Evolutionary conservation across 2,888 invertebrate genomes (phyloP).

Genomic region (Athrips mouffetella): DNA sequence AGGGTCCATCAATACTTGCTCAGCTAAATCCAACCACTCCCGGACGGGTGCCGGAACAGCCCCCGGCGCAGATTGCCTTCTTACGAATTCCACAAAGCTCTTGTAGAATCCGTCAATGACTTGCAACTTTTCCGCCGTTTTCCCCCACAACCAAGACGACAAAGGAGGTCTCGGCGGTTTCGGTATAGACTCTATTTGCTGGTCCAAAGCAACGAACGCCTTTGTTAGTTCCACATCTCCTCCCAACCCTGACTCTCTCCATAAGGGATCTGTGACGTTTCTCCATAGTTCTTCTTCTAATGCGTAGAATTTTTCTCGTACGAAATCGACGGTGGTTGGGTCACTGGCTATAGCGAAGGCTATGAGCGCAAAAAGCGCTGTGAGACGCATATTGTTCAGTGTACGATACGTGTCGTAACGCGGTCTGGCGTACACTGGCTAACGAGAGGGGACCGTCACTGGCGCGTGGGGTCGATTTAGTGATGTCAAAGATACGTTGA

Average conservation of each 20-base stretch:
- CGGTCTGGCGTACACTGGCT: conserved; percentile 52
- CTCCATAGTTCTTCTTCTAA: conserved; percentile 76
- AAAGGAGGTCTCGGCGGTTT: conserved; percentile 43
- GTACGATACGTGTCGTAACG: conserved; percentile 24
- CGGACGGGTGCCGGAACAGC: conserved; percentile 56
- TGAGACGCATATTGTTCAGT: conserved; percentile 42
- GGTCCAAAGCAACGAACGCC: conserved; percentile 76
- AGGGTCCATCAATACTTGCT: conserved; percentile 81
- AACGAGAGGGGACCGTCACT: conserved; percentile 49
- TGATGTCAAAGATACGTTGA: conserved; percentile 33
- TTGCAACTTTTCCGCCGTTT: conserved; percentile 79
- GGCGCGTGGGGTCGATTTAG: conserved; percentile 49
- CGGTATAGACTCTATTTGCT: conserved; percentile 61
- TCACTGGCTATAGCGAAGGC: conserved; percentile 43
- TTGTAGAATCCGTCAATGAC: conserved; percentile 82
- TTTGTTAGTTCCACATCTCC: conserved; percentile 79
- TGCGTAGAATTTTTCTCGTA: conserved; percentile 78
- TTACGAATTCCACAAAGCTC: conserved; percentile 80
- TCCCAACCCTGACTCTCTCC: conserved; percentile 54
- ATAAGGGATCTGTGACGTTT: conserved; percentile 59
- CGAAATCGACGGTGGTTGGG: conserved; percentile 74
- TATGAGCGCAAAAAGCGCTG: conserved; percentile 49
- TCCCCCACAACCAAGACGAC: conserved; percentile 81
- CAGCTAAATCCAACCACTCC: conserved; percentile 80
- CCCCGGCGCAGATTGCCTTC: conserved; percentile 56